These are phyloP conservation scores for Neuroscelio doddi DNA, from an alignment of 2,888 invertebrate species.

Conservation along the genomic window DNA sequence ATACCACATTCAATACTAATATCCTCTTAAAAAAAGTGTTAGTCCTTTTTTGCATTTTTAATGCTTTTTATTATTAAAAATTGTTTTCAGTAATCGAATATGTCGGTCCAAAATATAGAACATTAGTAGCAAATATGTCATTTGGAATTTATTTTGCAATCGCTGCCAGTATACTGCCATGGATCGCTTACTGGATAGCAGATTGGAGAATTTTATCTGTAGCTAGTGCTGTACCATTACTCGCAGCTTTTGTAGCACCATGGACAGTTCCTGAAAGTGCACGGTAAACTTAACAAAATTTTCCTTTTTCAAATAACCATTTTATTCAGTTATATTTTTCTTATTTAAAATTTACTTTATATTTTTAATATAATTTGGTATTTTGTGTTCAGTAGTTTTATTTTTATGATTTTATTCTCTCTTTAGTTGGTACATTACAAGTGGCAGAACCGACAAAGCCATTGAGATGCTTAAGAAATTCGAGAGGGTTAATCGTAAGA, in stretches of 20 bases:
- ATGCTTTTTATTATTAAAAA: no score
- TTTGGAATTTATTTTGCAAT: conserved; percentile 90
- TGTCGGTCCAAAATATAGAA: conserved; percentile 91
- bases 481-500: conserved; percentile 83
- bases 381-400: no score
- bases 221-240: conserved; percentile 83
- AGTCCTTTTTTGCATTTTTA: no score
- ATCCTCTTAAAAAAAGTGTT: no score
- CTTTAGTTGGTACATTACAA: conserved; percentile 85
- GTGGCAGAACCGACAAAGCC: conserved; percentile 86
- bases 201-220: conserved; percentile 86
- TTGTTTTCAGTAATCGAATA: conserved; percentile 83
- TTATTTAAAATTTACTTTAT: conserved; percentile 6
- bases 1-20: no score
- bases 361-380: no score
- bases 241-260: conserved; percentile 81
- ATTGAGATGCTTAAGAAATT: conserved; percentile 85
- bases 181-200: conserved; percentile 86
- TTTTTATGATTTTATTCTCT: neutral
- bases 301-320: no score
- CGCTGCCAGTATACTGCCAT: conserved; percentile 85
- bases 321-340: no score
- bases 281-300: no score
- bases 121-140: conserved; percentile 92
- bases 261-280: conserved; percentile 90